Base-by-base conservation (phyloP, 2,888 invertebrate genomes). In the Galerucella calmariensis region DNA sequence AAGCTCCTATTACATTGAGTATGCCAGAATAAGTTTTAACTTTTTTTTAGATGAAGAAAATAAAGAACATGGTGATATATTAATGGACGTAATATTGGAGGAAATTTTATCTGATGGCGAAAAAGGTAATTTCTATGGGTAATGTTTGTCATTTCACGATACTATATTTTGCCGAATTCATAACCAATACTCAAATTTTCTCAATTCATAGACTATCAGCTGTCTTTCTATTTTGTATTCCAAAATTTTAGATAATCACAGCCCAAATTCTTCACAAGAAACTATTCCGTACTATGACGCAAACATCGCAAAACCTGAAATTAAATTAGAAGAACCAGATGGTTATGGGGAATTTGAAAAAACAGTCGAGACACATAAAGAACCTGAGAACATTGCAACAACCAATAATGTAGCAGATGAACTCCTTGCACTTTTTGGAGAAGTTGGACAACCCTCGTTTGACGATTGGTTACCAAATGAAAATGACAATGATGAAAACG, bases 31-130 rank as follows among this genome's bases (percentile, higher is more conserved):
- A 56, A 20, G 16, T 56, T 10, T 56, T 20, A 16, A 56, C 56
- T 10, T 20, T 16, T 9, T 61, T 62, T 35, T 62, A 62, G 62
- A 62, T 16, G 14, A n/a, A 41, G 35, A 62, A 62, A 35, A 65
- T 74, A n/a, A 62, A 58, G 27, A 63, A 44, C 12, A 59, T 58
- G 74, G 70, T 44, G 65, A 72, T 2, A 35, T 14, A 73, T 69
- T 73, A 62, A 63, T 78, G 69, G 78, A 78, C 58, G 70, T 74
- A 11, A 73, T 63, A 16, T 73, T 78, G 78, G 78, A 76, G 58
- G 78, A 78, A 69, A 67, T 71, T 72, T 65, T 78, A 35, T 67
- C 71, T n/a, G 58, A 69, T 68, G 35, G 46, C 16, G 70, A 77
- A 72, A 65, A 72, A 46, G 75, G 72, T 77, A 72, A 69, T 27